A percentile compares a stretch with the other conserved stretches of the same genome.
These are phyloP conservation scores for Spatulosminthurus flaviceps DNA, from an alignment of 2,888 invertebrate species.

Conservation along the genomic window DNA sequence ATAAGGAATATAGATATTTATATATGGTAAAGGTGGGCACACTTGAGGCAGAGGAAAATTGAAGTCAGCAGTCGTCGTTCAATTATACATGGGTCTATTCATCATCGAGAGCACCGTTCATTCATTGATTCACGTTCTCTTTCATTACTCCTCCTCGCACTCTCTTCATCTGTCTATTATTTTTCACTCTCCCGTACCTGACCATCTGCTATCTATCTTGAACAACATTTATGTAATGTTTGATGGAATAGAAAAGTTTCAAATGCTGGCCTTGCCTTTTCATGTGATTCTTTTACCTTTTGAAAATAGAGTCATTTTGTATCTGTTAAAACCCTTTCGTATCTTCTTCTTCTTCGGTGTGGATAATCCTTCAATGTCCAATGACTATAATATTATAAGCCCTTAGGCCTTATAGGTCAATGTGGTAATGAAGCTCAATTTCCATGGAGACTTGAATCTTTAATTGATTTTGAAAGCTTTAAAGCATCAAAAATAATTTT, in stretches of 20 bases:
- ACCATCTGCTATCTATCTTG: conserved; percentile 34
- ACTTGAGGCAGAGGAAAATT: conserved; percentile 23
- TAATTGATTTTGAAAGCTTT: too few species aligned
- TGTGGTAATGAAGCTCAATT: too few species aligned
- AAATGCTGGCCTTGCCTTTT: neutral
- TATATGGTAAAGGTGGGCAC: neutral
- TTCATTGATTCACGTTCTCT: conserved; percentile 43
- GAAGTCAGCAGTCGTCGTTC: conserved; percentile 35
- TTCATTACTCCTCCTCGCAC: conserved; percentile 2
- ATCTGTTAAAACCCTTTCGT: too few species aligned
- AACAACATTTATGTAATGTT: neutral
- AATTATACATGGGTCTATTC: conserved; percentile 33
- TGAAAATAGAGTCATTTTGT: too few species aligned
- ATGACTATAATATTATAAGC: too few species aligned
- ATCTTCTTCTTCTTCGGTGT: too few species aligned
- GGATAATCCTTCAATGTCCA: too few species aligned
- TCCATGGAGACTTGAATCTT: too few species aligned
- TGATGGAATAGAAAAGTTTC: neutral
- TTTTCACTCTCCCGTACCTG: conserved; percentile 31
- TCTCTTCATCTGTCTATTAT: conserved; percentile 22
- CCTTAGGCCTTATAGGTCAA: too few species aligned
- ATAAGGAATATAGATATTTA: conserved; percentile 7
- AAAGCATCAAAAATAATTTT: too few species aligned
- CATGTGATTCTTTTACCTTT: too few species aligned
- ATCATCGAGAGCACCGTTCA: conserved; percentile 32